phyloP scores from a whole-genome alignment of 1,140 invertebrate genomes.

The Microplitis demolitor region DNA sequence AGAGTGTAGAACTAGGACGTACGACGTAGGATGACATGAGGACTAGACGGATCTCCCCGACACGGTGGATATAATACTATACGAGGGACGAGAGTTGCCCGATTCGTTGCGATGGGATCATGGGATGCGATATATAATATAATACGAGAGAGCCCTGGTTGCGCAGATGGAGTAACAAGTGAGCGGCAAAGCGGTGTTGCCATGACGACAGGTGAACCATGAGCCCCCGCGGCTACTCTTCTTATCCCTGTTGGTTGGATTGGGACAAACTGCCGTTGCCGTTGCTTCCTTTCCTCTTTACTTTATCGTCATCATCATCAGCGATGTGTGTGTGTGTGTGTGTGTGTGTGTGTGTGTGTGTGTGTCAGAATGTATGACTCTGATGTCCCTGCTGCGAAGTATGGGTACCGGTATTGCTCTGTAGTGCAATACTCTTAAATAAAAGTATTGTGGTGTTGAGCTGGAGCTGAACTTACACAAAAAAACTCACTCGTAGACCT shows the following conservation, averaged over 20 bases:
- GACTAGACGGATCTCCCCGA: neutral
- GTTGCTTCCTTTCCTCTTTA: conserved; percentile 8
- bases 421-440: neutral
- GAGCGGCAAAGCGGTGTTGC: conserved; percentile 61
- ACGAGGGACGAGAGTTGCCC: too few relatives aligned
- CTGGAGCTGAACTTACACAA: too few relatives aligned
- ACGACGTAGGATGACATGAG: too few relatives aligned
- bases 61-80: too few relatives aligned
- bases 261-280: neutral
- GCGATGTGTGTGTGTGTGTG: conserved; percentile 11
- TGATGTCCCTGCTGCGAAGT: too few relatives aligned
- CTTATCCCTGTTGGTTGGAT: neutral
- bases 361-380: too few relatives aligned
- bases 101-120: too few relatives aligned
- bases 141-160: conserved; percentile 14
- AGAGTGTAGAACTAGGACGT: too few relatives aligned
- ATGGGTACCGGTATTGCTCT: too few relatives aligned
- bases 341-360: conserved; percentile 12
- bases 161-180: conserved; percentile 61
- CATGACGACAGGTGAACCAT: conserved; percentile 62
- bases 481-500: too few relatives aligned
- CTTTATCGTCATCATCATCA: conserved; percentile 30
- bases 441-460: neutral
- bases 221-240: conserved; percentile 33
- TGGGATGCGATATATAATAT: too few relatives aligned